Evolutionary conservation across 2,113 vertebrate species (phyloP).

Genomic region (Scophthalmus maximus): DNA sequence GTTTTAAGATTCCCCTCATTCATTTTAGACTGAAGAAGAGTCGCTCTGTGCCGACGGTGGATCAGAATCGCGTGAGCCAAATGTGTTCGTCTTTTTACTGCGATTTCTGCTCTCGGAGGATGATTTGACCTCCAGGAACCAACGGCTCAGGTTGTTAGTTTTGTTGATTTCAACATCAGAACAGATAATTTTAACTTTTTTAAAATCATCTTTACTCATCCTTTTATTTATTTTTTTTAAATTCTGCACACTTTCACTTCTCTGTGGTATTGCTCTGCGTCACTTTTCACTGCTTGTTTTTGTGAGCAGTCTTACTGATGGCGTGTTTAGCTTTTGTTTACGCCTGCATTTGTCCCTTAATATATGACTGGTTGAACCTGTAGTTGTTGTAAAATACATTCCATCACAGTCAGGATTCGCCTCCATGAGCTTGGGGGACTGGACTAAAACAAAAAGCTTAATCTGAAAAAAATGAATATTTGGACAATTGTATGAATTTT

Average conservation of each 20-base stretch:
- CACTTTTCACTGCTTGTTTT: not conserved
- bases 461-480: not conserved
- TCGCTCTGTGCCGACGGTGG: not conserved
- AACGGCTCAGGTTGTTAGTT: not conserved
- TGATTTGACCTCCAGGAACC: not conserved
- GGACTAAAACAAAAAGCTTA: not conserved
- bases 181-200: slow-evolving; percentile 18
- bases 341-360: not conserved
- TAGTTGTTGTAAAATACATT: slow-evolving; percentile 3
- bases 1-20: not conserved
- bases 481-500: not conserved
- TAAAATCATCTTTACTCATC: not conserved
- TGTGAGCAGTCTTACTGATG: slow-evolving; percentile 10
- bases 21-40: not conserved
- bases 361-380: not conserved
- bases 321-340: not conserved
- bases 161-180: not conserved
- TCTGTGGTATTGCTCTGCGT: not conserved
- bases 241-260: not conserved
- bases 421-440: not conserved
- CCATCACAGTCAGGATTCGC: not conserved
- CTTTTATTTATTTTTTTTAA: not conserved
- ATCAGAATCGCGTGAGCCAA: not conserved
- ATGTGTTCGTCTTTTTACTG: no score
- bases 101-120: slow-evolving; percentile 5